These are phyloP conservation scores for Lindbergichthys nudifrons DNA, from an alignment of 2,797 vertebrate genomes.

Conservation along the genomic window DNA sequence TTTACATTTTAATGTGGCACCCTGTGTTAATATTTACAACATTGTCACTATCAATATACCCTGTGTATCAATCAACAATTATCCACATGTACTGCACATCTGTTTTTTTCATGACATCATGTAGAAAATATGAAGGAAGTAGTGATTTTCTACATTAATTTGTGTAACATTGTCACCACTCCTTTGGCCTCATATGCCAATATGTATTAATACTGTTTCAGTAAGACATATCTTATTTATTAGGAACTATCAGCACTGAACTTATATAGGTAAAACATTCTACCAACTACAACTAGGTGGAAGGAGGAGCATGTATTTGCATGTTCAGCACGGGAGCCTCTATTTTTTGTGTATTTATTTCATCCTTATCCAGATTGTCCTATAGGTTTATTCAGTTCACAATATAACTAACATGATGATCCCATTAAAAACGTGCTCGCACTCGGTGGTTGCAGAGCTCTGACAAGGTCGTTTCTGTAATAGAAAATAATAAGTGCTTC, in stretches of 20 bases:
- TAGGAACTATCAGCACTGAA: not conserved
- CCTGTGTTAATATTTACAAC: constrained; percentile 17
- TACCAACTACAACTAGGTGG: not conserved
- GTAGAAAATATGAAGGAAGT: not conserved
- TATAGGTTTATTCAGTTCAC: not conserved
- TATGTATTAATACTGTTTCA: not conserved
- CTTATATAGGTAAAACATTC: not conserved
- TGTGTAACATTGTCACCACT: not conserved
- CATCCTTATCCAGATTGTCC: not conserved
- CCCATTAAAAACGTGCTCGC: not conserved
- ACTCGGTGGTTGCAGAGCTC: too few relatives aligned
- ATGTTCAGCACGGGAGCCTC: not conserved
- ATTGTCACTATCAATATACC: not conserved
- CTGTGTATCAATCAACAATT: not conserved
- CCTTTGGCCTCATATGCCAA: not conserved
- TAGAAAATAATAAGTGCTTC: too few relatives aligned
- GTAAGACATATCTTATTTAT: not conserved
- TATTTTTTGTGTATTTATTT: not conserved
- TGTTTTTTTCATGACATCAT: not conserved
- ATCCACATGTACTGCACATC: not conserved
- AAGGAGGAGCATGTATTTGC: not conserved
- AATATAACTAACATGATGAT: not conserved
- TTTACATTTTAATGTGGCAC: not conserved
- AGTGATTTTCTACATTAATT: not conserved
- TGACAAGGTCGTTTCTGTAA: too few relatives aligned